Conservation (phyloP, 1,140 invertebrate species). For the Trichonephila clavipes region DNA sequence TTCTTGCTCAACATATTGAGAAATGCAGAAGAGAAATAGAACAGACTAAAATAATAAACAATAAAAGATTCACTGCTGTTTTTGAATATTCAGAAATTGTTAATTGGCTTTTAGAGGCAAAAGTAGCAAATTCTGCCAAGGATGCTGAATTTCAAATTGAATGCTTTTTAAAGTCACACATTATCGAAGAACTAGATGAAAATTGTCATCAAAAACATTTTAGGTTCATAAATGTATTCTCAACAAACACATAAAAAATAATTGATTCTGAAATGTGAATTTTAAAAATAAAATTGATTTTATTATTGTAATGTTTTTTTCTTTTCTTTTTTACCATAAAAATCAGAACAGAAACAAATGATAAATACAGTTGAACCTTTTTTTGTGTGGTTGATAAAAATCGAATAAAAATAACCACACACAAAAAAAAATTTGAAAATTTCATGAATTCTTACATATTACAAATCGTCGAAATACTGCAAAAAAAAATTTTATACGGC, state of each 20-base stretch:
- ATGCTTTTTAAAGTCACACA: conserved; percentile 89
- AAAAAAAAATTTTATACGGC: no score
- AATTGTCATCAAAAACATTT: conserved; percentile 85
- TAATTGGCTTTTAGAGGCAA: conserved; percentile 91
- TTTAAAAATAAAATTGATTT: not conserved
- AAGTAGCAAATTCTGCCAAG: conserved; percentile 87
- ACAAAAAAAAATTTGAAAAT: no score
- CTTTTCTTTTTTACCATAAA: not conserved
- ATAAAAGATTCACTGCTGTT: conserved; percentile 86
- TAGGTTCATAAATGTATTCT: conserved; percentile 3
- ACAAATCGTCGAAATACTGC: no score
- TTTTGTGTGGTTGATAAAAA: no score
- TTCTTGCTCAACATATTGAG: conserved; percentile 90
- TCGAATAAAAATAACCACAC: no score
- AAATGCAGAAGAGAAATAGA: conserved; percentile 90
- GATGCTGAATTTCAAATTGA: conserved; percentile 92
- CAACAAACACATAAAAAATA: no score
- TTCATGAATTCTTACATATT: no score
- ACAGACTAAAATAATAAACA: conserved; percentile 82
- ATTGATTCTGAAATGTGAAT: not conserved
- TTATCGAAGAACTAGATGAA: conserved; percentile 90
- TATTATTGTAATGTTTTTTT: not conserved
- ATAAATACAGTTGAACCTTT: no score
- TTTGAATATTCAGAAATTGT: conserved; percentile 92
- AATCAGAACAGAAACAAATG: no score